Percentiles rank a stretch among this genome's conserved stretches.
Evolutionary conservation across 1,140 invertebrate genomes (phyloP).

Genomic region (Ceratosolen solmsi): DNA sequence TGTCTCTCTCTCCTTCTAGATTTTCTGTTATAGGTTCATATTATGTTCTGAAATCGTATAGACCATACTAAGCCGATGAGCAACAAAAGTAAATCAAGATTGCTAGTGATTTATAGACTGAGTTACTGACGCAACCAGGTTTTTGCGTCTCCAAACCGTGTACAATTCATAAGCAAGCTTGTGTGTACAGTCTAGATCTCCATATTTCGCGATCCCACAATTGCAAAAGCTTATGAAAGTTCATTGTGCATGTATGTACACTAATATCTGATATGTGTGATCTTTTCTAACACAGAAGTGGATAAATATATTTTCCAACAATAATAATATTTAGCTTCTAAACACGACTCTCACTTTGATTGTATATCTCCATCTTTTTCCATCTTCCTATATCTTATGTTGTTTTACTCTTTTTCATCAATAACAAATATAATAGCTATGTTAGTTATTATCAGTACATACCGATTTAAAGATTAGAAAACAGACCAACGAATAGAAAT

Average conservation of each 20-base stretch:
- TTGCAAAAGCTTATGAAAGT: neutral
- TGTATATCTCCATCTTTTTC: neutral
- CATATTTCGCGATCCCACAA: neutral
- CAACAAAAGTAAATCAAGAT: constrained; percentile 71
- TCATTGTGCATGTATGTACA: constrained; percentile 3
- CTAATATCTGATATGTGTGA: constrained; percentile 29
- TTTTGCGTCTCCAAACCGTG: neutral
- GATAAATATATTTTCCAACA: constrained; percentile 39
- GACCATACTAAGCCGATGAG: constrained; percentile 67
- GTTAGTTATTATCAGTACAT: too few species aligned
- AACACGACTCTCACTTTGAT: neutral
- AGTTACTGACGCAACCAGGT: constrained; percentile 15
- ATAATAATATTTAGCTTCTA: neutral
- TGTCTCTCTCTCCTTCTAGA: neutral
- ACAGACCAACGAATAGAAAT: neutral
- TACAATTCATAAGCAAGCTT: neutral
- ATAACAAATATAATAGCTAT: too few species aligned
- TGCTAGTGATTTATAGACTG: constrained; percentile 68
- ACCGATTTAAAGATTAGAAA: neutral
- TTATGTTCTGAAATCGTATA: constrained; percentile 60
- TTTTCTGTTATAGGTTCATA: constrained; percentile 54
- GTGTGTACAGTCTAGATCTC: neutral
- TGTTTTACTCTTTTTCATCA: constrained; percentile 16
- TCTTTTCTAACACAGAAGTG: constrained; percentile 16
- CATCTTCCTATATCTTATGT: neutral